Evolutionary conservation across 23 tunicate species (phyloP).

Genomic region (Trididemnum clinides): DNA sequence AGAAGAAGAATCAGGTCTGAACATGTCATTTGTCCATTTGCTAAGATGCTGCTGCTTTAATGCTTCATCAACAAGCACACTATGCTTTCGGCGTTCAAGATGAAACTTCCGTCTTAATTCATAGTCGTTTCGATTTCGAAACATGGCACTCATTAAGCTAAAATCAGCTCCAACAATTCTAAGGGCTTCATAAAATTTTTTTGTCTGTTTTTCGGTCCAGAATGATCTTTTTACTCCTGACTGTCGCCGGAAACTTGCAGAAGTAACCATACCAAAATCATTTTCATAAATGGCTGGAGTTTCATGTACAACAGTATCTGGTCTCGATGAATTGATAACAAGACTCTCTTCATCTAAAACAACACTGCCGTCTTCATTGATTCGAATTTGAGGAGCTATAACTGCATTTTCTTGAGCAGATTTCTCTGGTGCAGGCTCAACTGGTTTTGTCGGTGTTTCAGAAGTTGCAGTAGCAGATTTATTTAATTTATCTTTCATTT

Average conservation of each 20-base stretch:
- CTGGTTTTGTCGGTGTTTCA: background rate
- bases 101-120: conserved; percentile 70
- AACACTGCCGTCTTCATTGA: conserved; percentile 80
- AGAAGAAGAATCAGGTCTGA: conserved; percentile 58
- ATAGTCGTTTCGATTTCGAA: conserved; percentile 54
- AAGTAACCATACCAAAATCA: conserved; percentile 39
- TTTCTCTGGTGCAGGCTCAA: background rate
- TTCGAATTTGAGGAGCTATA: conserved; percentile 79
- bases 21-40: conserved; percentile 95
- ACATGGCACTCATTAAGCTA: conserved; percentile 86
- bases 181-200: conserved; percentile 71
- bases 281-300: conserved; percentile 66
- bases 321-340: conserved; percentile 46
- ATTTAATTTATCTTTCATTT: conserved; percentile 11
- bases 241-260: conserved; percentile 53
- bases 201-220: conserved; percentile 72
- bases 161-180: conserved; percentile 85
- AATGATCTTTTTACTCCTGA: conserved; percentile 25
- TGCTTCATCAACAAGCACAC: conserved; percentile 57
- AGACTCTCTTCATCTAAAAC: conserved; percentile 87
- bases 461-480: conserved; percentile 10
- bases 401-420: background rate
- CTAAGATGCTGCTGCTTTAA: conserved; percentile 75
- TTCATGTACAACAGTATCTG: conserved; percentile 19
- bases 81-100: conserved; percentile 49